Conservation (phyloP, 2,797 vertebrate genomes). For the Eupleurogrammus muticus region DNA sequence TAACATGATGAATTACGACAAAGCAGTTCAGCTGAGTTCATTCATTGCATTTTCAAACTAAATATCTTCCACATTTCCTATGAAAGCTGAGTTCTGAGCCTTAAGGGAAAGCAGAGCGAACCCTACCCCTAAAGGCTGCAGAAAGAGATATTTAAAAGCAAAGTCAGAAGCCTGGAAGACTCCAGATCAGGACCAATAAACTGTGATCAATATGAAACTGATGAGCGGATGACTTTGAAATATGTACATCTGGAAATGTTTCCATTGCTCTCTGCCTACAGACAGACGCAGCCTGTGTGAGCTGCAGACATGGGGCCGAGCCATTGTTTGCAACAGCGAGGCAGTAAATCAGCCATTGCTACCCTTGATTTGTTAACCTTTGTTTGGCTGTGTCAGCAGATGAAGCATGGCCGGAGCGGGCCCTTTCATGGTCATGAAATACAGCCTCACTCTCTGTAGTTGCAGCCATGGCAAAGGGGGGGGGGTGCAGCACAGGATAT, state of each 20-base stretch:
- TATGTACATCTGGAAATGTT: constrained; percentile 25
- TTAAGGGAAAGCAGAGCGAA: neutral
- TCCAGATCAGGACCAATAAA: constrained; percentile 31
- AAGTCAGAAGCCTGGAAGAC: constrained; percentile 5
- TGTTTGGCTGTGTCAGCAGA: constrained; percentile 79
- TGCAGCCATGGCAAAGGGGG: constrained; percentile 19
- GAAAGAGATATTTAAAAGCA: constrained; percentile 15
- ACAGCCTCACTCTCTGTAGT: constrained; percentile 63
- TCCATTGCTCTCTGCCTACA: constrained; percentile 37
- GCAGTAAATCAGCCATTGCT: constrained; percentile 74
- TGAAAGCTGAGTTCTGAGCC: neutral
- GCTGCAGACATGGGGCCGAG: constrained; percentile 47
- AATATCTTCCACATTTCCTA: constrained; percentile 10
- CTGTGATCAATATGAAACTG: constrained; percentile 38
- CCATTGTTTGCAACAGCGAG: constrained; percentile 56
- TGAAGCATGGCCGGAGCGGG: constrained; percentile 67
- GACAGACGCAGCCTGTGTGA: constrained; percentile 39
- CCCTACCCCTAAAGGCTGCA: neutral
- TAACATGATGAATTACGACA: neutral
- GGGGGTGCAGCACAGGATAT: constrained; percentile 64
- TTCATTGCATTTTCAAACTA: neutral
- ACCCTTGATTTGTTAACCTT: constrained; percentile 83
- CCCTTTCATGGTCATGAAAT: constrained; percentile 73
- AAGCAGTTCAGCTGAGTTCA: neutral
- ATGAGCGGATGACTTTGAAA: constrained; percentile 28